Base-by-base conservation (phyloP, 2,888 invertebrate genomes). In the Mechanitis mazaeus region DNA sequence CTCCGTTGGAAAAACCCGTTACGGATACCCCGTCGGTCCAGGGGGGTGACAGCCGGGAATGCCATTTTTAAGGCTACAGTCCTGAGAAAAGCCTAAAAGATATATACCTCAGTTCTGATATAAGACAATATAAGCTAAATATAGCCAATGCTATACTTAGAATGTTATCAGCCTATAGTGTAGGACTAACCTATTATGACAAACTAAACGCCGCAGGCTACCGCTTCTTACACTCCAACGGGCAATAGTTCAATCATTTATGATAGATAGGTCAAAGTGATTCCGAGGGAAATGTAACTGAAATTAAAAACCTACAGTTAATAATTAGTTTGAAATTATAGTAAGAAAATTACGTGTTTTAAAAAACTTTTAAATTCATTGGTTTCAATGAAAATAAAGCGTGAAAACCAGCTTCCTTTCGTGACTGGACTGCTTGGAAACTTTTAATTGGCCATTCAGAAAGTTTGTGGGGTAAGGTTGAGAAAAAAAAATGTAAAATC, bases 171-270 rank as follows among this genome's bases (percentile, higher is more conserved):
- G 20, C 20, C 35, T 35, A n/a, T 59, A 47, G 9, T 38, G 55
- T 31, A 58, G 46, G 31, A 50, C 64, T 61, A 65, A 63, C 56
- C 61, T 59, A 65, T 65, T 64, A 65, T 56, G 45, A 55, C 55
- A 54, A 38, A 46, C 57, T 47, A 38, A 12, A 31, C 5, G 55
- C 63, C 66, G 60, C 64, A 64, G 63, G 56, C 61, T 47, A 72
- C 61, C 60, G 66, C 75, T 75, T 74, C 63, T 76, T 72, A 72
- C 75, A 70, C 59, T 58, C 55, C 73, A 72, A 66, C 59, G 60
- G 62, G 63, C 65, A 63, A 65, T 74, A 69, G 71, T 66, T 69
- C 66, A 60, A 59, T 46, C 66, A 64, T 56, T 60, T 63, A 63
- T 11, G 28, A 31, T 7, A 31, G 31, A 50, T 50, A 50, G 50